These are phyloP conservation scores for Drosophila micromelanica DNA, from an alignment of 1,140 invertebrate genomes.

Conservation along the genomic window DNA sequence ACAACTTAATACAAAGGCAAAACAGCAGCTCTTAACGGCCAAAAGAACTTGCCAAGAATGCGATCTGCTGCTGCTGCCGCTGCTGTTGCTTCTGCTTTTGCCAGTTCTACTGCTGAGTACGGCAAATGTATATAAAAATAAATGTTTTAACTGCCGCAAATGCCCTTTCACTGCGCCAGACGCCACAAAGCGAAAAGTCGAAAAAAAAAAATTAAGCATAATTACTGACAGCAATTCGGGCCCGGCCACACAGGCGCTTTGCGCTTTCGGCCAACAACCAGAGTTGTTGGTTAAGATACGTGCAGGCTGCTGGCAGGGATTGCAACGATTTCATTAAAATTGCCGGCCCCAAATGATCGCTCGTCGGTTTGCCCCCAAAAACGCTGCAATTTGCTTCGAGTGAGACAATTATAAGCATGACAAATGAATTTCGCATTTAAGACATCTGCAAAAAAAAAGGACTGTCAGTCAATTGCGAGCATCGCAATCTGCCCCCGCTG, in stretches of 20 bases:
- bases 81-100: conserved; percentile 19
- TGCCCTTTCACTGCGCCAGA: conserved; percentile 63
- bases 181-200: conserved; percentile 30
- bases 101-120: conserved; percentile 38
- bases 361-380: conserved; percentile 25
- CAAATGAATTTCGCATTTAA: conserved; percentile 81
- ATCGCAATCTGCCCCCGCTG: conserved; percentile 9
- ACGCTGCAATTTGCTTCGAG: conserved; percentile 71
- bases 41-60: conserved; percentile 11
- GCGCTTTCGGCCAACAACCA: conserved; percentile 22
- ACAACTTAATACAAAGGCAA: conserved; percentile 77
- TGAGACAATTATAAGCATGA: conserved; percentile 83
- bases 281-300: conserved; percentile 42
- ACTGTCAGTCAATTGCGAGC: conserved; percentile 66
- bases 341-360: conserved; percentile 49
- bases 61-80: conserved; percentile 24
- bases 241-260: conserved; percentile 65
- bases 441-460: conserved; percentile 27
- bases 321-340: conserved; percentile 80
- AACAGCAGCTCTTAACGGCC: conserved; percentile 30
- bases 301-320: conserved; percentile 55
- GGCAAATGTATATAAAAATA: conserved; percentile 58
- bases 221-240: conserved; percentile 78
- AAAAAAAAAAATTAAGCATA: conserved; percentile 73
- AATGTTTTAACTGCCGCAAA: conserved; percentile 74